Evolutionary conservation across 2,888 invertebrate genomes (phyloP).

Genomic region (Apotomis capreana): DNA sequence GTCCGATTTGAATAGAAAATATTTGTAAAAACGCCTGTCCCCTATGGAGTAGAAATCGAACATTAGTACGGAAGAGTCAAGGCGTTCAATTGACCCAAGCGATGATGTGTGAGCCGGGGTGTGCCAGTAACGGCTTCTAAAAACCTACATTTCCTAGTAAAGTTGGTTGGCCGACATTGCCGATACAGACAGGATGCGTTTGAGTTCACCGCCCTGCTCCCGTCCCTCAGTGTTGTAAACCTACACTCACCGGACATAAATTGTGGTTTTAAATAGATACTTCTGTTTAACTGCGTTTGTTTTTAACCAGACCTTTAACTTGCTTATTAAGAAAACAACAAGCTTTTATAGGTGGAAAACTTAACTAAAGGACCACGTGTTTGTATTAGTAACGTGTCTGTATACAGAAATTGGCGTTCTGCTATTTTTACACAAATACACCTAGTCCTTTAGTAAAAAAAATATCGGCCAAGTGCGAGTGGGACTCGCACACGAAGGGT

Average conservation of each 20-base stretch:
- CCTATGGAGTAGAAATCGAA: constrained; percentile 52
- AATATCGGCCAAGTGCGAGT: no score
- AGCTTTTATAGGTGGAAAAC: not conserved
- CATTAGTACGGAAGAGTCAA: constrained; percentile 58
- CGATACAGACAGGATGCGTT: constrained; percentile 75
- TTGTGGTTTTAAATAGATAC: constrained; percentile 69
- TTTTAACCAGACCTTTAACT: constrained; percentile 2
- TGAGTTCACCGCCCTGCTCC: constrained; percentile 71
- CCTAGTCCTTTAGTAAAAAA: no score
- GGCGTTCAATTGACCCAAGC: constrained; percentile 68
- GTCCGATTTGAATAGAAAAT: no score
- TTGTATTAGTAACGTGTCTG: no score
- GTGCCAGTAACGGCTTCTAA: constrained; percentile 75
- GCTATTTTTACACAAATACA: no score
- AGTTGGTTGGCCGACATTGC: constrained; percentile 72
- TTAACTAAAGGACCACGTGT: no score
- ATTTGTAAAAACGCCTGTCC: constrained; percentile 41
- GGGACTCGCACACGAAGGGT: no score
- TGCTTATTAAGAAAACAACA: constrained; percentile 9
- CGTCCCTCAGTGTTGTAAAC: constrained; percentile 65
- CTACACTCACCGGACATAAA: constrained; percentile 67
- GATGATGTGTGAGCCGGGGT: constrained; percentile 66
- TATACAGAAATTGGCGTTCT: no score
- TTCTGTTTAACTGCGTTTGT: constrained; percentile 50
- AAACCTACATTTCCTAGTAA: constrained; percentile 79